These are phyloP conservation scores for Aphelenchoides fujianensis DNA, from an alignment of 1,140 invertebrate genomes.

Conservation along the genomic window DNA sequence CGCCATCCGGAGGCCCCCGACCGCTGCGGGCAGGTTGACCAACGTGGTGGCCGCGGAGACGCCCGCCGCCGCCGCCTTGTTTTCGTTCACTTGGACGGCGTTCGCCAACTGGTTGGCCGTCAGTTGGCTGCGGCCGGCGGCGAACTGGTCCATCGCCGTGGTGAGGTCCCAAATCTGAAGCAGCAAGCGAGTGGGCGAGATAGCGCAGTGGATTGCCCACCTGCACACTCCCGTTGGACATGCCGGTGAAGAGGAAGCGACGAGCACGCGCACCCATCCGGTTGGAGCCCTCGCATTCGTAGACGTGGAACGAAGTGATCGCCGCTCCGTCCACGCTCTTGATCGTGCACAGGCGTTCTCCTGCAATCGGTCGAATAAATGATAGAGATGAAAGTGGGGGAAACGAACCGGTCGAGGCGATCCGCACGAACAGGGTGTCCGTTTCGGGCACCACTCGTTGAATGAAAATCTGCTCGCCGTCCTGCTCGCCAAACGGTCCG, in stretches of 20 bases:
- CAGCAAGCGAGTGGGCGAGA: slow-evolving; percentile 20
- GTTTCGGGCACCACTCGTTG: slow-evolving; percentile 95
- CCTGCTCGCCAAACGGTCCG: slow-evolving; percentile 92
- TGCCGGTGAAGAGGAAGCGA: slow-evolving; percentile 88
- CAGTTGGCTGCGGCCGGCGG: slow-evolving; percentile 4
- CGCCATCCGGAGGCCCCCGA: slow-evolving; percentile 23
- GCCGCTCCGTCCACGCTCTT: slow-evolving; percentile 81
- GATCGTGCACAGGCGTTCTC: slow-evolving; percentile 70
- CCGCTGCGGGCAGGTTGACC: slow-evolving; percentile 25
- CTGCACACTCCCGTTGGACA: slow-evolving; percentile 87
- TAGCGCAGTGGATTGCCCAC: slow-evolving; percentile 46
- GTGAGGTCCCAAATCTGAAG: slow-evolving; percentile 92
- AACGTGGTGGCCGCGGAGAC: slow-evolving; percentile 4
- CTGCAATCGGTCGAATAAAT: no score
- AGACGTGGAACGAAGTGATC: slow-evolving; percentile 90
- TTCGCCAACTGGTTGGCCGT: slow-evolving; percentile 12
- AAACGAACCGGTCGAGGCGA: slow-evolving; percentile 91
- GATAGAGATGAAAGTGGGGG: no score
- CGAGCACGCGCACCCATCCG: slow-evolving; percentile 84
- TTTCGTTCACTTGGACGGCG: slow-evolving; percentile 19
- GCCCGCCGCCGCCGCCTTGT: slow-evolving; percentile 24
- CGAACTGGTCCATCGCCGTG: slow-evolving; percentile 76
- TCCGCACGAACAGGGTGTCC: slow-evolving; percentile 84
- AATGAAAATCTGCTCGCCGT: slow-evolving; percentile 94
- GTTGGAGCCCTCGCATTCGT: slow-evolving; percentile 87